Conservation (phyloP, 2,888 invertebrate species). For the Pecten maximus region DNA sequence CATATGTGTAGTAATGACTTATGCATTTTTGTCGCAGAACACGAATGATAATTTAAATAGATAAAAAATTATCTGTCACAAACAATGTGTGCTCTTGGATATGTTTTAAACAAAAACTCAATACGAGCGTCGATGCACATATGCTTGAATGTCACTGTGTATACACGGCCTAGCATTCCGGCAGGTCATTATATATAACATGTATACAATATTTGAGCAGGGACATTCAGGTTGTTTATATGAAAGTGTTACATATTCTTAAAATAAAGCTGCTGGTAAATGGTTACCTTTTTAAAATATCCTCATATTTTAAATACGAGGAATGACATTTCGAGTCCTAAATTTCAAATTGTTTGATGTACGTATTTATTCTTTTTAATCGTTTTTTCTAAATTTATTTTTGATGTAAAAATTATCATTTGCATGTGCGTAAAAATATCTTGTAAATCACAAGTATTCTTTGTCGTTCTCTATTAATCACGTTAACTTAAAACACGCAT, state of each 20-base stretch:
- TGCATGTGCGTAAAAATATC: neutral
- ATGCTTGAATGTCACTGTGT: neutral
- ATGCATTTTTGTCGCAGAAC: neutral
- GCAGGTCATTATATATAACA: neutral
- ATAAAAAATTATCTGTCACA: neutral
- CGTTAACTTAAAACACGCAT: neutral
- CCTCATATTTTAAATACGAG: too few species aligned
- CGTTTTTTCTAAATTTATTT: neutral
- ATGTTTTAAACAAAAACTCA: neutral
- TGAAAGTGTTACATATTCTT: neutral
- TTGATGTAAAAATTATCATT: neutral
- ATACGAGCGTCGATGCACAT: neutral
- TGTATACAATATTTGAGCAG: neutral
- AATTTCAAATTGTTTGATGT: too few species aligned
- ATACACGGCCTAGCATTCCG: neutral
- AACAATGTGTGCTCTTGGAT: neutral
- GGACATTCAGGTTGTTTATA: neutral
- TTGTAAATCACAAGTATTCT: too few species aligned
- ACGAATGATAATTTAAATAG: neutral
- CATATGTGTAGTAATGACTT: neutral
- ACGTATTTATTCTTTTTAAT: too few species aligned
- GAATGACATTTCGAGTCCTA: too few species aligned
- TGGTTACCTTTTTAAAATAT: neutral
- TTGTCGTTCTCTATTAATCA: neutral
- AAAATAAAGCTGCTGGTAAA: neutral